These are phyloP conservation scores for Oscheius onirici DNA, from an alignment of 2,888 invertebrate genomes.

Conservation along the genomic window DNA sequence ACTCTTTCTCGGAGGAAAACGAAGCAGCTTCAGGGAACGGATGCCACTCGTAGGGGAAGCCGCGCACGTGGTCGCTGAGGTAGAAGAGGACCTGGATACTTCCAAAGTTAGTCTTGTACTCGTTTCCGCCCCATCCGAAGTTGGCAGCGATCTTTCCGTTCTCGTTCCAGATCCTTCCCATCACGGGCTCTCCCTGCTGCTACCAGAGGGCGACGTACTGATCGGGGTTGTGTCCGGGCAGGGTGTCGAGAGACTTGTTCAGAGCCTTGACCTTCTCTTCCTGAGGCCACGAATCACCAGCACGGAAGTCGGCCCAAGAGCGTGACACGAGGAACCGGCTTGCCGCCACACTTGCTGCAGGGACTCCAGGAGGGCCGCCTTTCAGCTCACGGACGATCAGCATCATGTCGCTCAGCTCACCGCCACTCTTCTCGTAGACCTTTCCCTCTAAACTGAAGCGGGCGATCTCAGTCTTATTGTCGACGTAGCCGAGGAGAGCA, in stretches of 20 bases:
- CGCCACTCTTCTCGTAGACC: constrained; percentile 42
- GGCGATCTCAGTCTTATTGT: constrained; percentile 66
- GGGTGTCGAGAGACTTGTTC: constrained; percentile 60
- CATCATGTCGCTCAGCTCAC: constrained; percentile 59
- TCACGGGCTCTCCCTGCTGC: constrained; percentile 63
- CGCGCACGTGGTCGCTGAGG: constrained; percentile 63
- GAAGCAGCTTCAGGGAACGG: constrained; percentile 63
- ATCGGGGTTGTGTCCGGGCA: constrained; percentile 61
- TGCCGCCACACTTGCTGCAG: not conserved
- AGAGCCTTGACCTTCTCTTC: constrained; percentile 41
- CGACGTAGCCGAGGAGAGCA: constrained; percentile 61
- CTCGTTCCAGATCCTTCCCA: constrained; percentile 69
- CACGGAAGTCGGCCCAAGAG: constrained; percentile 59
- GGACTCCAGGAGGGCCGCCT: constrained; percentile 40
- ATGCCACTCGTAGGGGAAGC: constrained; percentile 68
- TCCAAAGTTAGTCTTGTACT: constrained; percentile 62
- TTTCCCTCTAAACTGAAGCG: constrained; percentile 60
- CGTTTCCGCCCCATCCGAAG: constrained; percentile 64
- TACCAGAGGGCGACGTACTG: constrained; percentile 70
- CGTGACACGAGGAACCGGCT: constrained; percentile 26
- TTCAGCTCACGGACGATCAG: constrained; percentile 62
- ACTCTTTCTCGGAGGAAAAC: constrained; percentile 56
- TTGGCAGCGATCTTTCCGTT: constrained; percentile 64
- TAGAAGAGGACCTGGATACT: constrained; percentile 59
- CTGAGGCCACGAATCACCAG: constrained; percentile 55